These are phyloP conservation scores for Amphimedon queenslandica DNA, from an alignment of 37 sponge, comb jelly and placozoan genomes.

Conservation along the genomic window DNA sequence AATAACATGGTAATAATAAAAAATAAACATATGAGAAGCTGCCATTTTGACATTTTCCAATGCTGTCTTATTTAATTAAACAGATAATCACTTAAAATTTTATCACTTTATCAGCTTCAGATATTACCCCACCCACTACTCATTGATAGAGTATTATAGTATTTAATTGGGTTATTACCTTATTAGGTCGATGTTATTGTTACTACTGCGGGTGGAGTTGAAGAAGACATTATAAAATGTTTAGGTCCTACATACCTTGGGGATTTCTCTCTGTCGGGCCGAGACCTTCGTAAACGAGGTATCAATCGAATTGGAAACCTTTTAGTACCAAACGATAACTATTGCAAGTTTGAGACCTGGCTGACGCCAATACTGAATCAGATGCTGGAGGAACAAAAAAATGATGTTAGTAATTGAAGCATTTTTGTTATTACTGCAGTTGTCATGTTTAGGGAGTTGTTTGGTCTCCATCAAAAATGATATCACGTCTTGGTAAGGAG, in stretches of 20 bases:
- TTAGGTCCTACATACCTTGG: slow-evolving; percentile 86
- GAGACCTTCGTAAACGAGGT: slow-evolving; percentile 74
- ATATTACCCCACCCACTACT: too few species aligned
- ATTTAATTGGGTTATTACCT: too few species aligned
- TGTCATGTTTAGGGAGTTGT: slow-evolving; percentile 28
- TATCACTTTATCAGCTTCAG: too few species aligned
- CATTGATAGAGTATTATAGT: too few species aligned
- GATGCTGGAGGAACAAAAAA: slow-evolving; percentile 83
- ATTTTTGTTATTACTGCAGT: not conserved
- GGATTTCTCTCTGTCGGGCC: slow-evolving; percentile 78
- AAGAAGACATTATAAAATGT: slow-evolving; percentile 99
- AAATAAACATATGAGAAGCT: too few species aligned
- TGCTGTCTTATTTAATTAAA: too few species aligned
- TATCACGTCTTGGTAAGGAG: slow-evolving; percentile 80
- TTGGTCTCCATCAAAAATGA: slow-evolving; percentile 95
- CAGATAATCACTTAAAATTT: too few species aligned
- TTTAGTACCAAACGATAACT: slow-evolving; percentile 91
- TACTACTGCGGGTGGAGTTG: slow-evolving; percentile 94
- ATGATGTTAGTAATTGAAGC: slow-evolving; percentile 28
- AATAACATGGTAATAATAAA: slow-evolving; percentile 86
- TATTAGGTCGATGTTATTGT: slow-evolving; percentile 89
- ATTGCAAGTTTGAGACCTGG: slow-evolving; percentile 97
- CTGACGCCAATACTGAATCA: slow-evolving; percentile 80
- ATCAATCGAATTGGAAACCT: slow-evolving; percentile 96
- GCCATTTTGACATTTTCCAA: too few species aligned